Percentiles rank a stretch among this genome's conserved stretches.
These are phyloP conservation scores for Cygnus olor DNA, from an alignment of 2,797 vertebrate genomes.

Conservation along the genomic window DNA sequence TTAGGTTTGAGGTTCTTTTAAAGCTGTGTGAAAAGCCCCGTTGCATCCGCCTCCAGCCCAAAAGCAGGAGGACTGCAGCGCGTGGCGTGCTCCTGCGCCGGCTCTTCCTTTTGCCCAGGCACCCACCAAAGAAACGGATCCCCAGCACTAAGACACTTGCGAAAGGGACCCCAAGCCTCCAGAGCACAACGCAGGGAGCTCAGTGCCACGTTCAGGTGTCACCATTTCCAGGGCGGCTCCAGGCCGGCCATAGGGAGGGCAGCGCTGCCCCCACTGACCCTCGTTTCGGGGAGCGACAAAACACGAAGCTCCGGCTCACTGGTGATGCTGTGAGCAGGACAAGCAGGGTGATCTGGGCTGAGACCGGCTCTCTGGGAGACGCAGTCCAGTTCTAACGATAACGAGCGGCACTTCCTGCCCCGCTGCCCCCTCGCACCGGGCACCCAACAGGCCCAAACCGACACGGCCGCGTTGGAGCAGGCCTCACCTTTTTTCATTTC, in stretches of 20 bases:
- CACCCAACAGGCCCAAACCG: rapidly evolving
- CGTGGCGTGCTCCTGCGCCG: rapidly evolving
- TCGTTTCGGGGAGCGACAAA: not conserved
- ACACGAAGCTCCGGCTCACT: not conserved
- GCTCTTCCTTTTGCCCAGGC: not conserved
- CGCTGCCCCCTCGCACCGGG: not conserved
- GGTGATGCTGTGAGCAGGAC: too few species aligned
- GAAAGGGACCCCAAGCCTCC: not conserved
- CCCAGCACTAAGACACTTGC: rapidly evolving
- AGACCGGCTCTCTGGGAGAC: not conserved
- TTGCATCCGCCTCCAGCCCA: not conserved
- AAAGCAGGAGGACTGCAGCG: rapidly evolving
- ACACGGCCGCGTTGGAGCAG: rapidly evolving
- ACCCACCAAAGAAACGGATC: not conserved
- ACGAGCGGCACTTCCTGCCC: rapidly evolving
- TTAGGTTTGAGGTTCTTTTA: rapidly evolving
- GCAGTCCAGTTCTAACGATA: not conserved
- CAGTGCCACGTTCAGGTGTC: rapidly evolving
- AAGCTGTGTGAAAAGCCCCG: rapidly evolving
- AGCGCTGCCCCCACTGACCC: not conserved
- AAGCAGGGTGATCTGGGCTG: not conserved
- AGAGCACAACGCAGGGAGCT: not conserved
- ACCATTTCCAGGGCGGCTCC: not conserved
- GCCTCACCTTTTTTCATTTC: slow-evolving; percentile 97
- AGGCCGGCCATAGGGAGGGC: not conserved